Evolutionary conservation across 2,113 vertebrate genomes (phyloP).

Genomic region (Manacus vitellinus): DNA sequence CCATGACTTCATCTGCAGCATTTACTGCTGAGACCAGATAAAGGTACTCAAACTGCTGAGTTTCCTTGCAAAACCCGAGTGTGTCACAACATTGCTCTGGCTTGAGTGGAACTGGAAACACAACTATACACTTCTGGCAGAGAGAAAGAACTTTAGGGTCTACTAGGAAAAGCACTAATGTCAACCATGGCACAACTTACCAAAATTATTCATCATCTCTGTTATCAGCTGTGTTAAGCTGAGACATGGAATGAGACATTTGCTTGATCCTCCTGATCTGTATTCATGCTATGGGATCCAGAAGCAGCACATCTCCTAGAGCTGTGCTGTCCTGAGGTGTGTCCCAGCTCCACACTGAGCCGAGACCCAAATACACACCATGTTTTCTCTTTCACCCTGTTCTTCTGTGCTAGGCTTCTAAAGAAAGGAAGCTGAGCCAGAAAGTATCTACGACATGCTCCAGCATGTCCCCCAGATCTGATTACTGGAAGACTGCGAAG

Average conservation of each 20-base stretch:
- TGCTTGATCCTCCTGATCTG: not conserved
- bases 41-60: not conserved
- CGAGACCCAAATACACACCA: not conserved
- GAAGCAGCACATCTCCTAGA: not conserved
- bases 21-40: not conserved
- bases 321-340: not conserved
- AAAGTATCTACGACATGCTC: not conserved
- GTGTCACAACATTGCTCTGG: not conserved
- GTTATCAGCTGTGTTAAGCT: not conserved
- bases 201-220: not conserved
- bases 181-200: not conserved
- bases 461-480: not conserved
- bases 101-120: not conserved
- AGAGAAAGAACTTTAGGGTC: not conserved
- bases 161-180: not conserved
- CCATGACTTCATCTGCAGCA: not conserved
- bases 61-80: not conserved
- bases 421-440: not conserved
- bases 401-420: not conserved
- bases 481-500: not conserved
- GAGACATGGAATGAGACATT: not conserved
- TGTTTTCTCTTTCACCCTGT: fast-evolving
- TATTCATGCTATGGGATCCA: fast-evolving
- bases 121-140: not conserved
- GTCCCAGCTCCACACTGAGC: not conserved